A percentile compares a stretch with the other conserved stretches of the same genome.
These are phyloP conservation scores for Lamprologus ornatipinnis DNA, from an alignment of 2,113 vertebrate genomes.

Conservation along the genomic window DNA sequence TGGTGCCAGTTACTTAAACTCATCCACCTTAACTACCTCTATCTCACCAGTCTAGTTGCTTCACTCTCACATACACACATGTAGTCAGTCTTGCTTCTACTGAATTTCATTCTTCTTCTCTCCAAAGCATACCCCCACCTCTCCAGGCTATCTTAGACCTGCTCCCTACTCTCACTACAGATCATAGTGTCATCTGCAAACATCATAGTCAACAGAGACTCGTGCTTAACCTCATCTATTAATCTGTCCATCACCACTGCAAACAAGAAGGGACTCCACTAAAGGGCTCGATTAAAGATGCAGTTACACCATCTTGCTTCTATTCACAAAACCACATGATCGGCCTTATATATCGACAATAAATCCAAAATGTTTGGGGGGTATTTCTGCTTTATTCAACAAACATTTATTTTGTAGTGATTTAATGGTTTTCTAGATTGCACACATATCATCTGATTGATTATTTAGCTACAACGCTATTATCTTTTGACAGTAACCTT, in stretches of 20 bases:
- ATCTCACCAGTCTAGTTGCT: background rate
- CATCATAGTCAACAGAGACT: background rate
- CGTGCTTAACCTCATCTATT: background rate
- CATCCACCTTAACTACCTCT: background rate
- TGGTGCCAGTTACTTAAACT: background rate
- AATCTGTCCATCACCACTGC: background rate
- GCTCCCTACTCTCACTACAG: background rate
- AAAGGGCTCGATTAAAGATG: background rate
- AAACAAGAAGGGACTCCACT: background rate
- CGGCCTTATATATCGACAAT: background rate
- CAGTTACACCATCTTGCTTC: background rate
- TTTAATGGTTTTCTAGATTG: background rate
- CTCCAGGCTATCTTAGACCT: background rate
- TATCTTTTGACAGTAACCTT: background rate
- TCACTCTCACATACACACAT: background rate
- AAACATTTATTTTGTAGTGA: background rate
- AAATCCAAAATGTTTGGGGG: accelerated
- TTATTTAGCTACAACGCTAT: background rate
- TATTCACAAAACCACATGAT: background rate
- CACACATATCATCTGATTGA: background rate
- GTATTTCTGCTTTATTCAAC: background rate
- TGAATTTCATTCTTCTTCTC: background rate
- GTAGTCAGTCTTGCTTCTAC: background rate
- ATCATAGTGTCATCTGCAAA: background rate
- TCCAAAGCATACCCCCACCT: background rate